Conservation (phyloP, 2,797 vertebrate genomes). For the Diceros bicornis region DNA sequence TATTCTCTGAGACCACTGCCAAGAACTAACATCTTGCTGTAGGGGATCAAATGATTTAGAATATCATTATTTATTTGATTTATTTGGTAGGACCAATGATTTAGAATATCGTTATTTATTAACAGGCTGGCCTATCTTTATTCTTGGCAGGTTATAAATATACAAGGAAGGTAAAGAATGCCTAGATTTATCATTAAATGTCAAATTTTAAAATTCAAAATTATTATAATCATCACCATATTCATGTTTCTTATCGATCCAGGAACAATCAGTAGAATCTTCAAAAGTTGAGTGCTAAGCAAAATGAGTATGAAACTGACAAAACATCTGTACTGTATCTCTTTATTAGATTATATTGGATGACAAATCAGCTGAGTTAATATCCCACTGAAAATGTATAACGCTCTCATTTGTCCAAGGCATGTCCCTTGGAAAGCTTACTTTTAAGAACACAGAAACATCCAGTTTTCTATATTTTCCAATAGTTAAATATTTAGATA, state of each 20-base stretch:
- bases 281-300: background rate
- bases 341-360: background rate
- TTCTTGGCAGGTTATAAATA: constrained; percentile 66
- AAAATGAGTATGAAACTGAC: background rate
- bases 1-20: too few species aligned
- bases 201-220: constrained; percentile 72
- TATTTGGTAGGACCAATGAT: constrained; percentile 42
- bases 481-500: constrained; percentile 37
- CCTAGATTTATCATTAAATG: constrained; percentile 61
- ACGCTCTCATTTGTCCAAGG: background rate
- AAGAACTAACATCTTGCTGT: background rate
- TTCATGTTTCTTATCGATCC: constrained; percentile 62
- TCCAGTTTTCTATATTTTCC: background rate
- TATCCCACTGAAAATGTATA: background rate
- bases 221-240: constrained; percentile 50
- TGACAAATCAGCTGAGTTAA: background rate
- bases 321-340: background rate
- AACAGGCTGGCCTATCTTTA: background rate
- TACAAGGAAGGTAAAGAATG: background rate
- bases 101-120: background rate
- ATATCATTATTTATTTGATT: background rate
- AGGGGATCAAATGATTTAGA: constrained; percentile 11
- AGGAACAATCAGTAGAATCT: background rate
- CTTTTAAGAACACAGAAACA: constrained; percentile 54
- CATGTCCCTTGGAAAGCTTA: background rate